Conservation (phyloP, 2,888 invertebrate genomes). For the Mantis religiosa region DNA sequence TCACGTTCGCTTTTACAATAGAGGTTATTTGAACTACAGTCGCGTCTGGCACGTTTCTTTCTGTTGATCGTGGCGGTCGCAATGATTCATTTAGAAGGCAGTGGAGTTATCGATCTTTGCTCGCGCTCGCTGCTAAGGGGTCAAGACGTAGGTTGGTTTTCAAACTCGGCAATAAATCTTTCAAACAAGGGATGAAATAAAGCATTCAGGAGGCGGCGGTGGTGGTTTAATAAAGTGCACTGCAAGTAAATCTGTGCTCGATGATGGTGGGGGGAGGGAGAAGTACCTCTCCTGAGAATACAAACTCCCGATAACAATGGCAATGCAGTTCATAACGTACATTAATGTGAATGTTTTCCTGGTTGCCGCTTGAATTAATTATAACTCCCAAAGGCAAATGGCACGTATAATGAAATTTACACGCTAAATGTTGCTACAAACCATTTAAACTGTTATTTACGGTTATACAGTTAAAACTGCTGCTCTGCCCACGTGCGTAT, state of each 20-base stretch:
- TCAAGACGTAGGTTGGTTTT: neutral
- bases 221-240: neutral
- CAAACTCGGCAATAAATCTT: slow-evolving; percentile 1
- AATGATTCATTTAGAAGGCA: neutral
- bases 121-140: neutral
- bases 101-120: neutral
- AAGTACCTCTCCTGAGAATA: too few relatives aligned
- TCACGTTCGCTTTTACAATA: neutral
- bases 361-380: neutral
- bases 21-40: too few relatives aligned
- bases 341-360: neutral
- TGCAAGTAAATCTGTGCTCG: neutral
- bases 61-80: neutral
- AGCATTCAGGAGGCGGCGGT: neutral
- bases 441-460: neutral
- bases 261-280: too few relatives aligned
- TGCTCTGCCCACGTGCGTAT: too few relatives aligned
- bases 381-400: neutral
- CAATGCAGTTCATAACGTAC: neutral
- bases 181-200: neutral
- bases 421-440: neutral
- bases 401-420: neutral
- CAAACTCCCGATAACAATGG: too few relatives aligned
- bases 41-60: neutral
- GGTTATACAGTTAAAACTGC: too few relatives aligned